Conservation (phyloP, 2,797 vertebrate genomes). For the Lithobates pipiens region DNA sequence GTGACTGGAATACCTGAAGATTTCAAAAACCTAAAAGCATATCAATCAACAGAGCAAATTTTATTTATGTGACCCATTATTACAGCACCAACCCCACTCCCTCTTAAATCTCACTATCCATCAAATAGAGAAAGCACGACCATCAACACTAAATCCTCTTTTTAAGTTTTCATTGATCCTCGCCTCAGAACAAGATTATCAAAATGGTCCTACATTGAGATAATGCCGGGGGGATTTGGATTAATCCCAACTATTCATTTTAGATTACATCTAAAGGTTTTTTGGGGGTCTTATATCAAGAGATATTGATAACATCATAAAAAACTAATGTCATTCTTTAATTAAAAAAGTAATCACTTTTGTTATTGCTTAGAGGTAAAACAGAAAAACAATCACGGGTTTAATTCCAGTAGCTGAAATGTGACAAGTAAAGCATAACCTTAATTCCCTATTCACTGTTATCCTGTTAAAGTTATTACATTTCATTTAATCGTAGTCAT, state of each 20-base stretch:
- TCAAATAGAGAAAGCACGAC: constrained; percentile 74
- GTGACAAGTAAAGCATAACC: constrained; percentile 29
- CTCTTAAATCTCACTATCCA: constrained; percentile 67
- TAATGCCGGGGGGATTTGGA: constrained; percentile 75
- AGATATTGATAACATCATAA: constrained; percentile 68
- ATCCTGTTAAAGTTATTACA: constrained; percentile 16
- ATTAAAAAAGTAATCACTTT: constrained; percentile 73
- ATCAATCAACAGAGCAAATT: constrained; percentile 60
- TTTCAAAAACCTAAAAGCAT: not conserved
- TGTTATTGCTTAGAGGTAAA: constrained; percentile 62
- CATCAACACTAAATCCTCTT: constrained; percentile 78
- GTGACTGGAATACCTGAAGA: not conserved
- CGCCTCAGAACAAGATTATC: constrained; percentile 77
- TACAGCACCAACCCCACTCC: constrained; percentile 25
- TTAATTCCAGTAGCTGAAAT: constrained; percentile 41
- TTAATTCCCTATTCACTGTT: constrained; percentile 15
- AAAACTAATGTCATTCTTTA: constrained; percentile 69
- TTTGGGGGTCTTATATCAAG: constrained; percentile 65
- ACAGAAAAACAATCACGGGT: constrained; percentile 56
- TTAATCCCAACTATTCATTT: constrained; percentile 79
- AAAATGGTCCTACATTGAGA: constrained; percentile 73
- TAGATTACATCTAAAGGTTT: constrained; percentile 78
- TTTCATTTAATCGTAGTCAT: not conserved
- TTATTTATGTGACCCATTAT: constrained; percentile 63
- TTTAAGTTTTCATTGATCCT: constrained; percentile 81